A percentile compares a stretch with the other conserved stretches of the same genome.
These are phyloP conservation scores for Mesochorus sp. DNA, from an alignment of 2,888 invertebrate genomes.

Conservation along the genomic window DNA sequence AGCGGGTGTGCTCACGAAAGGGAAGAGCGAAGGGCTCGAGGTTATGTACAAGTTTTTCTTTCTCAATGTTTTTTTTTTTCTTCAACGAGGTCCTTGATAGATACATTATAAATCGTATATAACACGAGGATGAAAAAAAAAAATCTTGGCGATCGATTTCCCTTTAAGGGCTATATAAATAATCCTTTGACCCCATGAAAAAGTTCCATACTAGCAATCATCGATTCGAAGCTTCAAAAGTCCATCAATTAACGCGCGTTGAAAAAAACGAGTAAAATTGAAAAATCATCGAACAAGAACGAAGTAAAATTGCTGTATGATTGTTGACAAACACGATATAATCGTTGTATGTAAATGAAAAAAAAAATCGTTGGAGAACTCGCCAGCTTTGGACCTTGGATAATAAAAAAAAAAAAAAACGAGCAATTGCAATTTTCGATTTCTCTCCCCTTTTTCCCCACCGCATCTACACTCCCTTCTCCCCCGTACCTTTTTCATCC, in stretches of 20 bases:
- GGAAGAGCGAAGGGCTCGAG: not conserved
- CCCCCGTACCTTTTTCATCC: conserved; percentile 43
- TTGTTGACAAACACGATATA: conserved; percentile 40
- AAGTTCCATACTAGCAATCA: too few species aligned
- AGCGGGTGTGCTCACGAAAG: conserved; percentile 39
- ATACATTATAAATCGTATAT: not conserved
- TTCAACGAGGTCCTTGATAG: not conserved
- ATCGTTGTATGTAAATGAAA: too few species aligned
- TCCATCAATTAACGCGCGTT: too few species aligned
- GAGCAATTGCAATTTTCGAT: conserved; percentile 60
- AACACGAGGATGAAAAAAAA: not conserved
- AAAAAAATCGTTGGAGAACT: conserved; percentile 22
- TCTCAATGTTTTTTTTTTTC: not conserved
- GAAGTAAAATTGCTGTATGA: conserved; percentile 13
- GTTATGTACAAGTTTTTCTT: conserved; percentile 7
- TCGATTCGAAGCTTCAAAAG: too few species aligned
- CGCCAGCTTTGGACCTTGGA: conserved; percentile 12
- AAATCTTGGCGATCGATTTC: not conserved
- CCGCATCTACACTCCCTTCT: not conserved
- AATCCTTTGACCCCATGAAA: not conserved
- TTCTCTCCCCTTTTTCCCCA: conserved; percentile 1
- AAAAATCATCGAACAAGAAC: not conserved
- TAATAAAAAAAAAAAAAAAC: conserved; percentile 18
- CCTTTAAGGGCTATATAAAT: not conserved
- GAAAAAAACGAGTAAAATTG: not conserved